Evolutionary conservation across 2,888 invertebrate species (phyloP).

Genomic region (Athalia circularis): DNA sequence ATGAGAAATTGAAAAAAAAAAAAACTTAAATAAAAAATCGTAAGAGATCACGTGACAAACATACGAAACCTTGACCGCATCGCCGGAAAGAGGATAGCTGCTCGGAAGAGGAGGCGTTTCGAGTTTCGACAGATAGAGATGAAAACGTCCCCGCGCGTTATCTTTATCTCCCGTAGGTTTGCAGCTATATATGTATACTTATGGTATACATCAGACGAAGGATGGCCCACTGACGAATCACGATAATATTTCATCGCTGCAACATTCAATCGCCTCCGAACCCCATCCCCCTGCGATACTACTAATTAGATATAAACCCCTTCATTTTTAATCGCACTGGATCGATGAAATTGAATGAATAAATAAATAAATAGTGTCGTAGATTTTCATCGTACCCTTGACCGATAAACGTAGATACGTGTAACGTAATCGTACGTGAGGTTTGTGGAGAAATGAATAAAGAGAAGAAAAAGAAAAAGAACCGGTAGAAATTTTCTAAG

Average conservation of each 20-base stretch:
- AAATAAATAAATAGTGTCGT: too few species aligned
- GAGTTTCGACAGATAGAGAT: slow-evolving; percentile 41
- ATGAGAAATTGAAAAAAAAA: not conserved
- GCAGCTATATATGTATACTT: too few species aligned
- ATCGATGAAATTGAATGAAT: slow-evolving; percentile 14
- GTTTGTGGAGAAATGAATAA: too few species aligned
- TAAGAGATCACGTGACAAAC: slow-evolving; percentile 30
- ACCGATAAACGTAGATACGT: too few species aligned
- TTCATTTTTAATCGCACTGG: not conserved
- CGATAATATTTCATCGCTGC: slow-evolving; percentile 16
- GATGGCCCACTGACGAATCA: slow-evolving; percentile 36
- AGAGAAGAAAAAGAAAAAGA: not conserved
- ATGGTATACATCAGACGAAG: not conserved
- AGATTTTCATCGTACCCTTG: too few species aligned
- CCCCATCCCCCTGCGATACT: slow-evolving; percentile 7
- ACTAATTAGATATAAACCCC: slow-evolving; percentile 40
- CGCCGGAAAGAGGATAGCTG: slow-evolving; percentile 41
- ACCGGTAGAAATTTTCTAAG: not conserved
- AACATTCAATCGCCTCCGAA: not conserved
- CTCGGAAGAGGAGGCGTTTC: slow-evolving; percentile 41
- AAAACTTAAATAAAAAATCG: not conserved
- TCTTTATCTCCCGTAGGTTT: slow-evolving; percentile 17
- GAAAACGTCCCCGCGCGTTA: slow-evolving; percentile 31
- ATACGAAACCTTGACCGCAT: slow-evolving; percentile 43
- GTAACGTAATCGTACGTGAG: too few species aligned